A percentile compares a stretch with the other conserved stretches of the same genome.
phyloP scores from a whole-genome alignment of 2,888 invertebrate genomes.

The Melieria picta region DNA sequence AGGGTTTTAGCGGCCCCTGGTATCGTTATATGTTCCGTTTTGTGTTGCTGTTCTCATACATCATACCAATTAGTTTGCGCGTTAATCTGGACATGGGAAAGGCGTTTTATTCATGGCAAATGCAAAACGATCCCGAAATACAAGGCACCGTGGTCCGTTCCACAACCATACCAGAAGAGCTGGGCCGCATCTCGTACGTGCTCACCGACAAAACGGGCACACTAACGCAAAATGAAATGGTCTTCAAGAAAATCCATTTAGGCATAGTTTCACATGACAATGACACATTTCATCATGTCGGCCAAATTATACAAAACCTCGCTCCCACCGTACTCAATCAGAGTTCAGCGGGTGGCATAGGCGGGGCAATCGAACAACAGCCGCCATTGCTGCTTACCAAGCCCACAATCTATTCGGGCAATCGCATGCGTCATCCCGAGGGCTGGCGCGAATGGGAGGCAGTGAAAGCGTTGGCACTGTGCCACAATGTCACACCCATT shows the following conservation, averaged over 20 bases:
- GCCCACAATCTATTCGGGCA: slow-evolving; percentile 53
- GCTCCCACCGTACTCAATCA: slow-evolving; percentile 51
- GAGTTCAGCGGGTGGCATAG: slow-evolving; percentile 20
- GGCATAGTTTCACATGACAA: slow-evolving; percentile 93
- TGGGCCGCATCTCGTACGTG: slow-evolving; percentile 96
- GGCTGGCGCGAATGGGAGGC: slow-evolving; percentile 85
- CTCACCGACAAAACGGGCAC: slow-evolving; percentile 99
- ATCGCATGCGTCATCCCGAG: slow-evolving; percentile 73
- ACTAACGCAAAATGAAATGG: slow-evolving; percentile 98
- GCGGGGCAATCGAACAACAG: slow-evolving; percentile 15
- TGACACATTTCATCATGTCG: slow-evolving; percentile 66
- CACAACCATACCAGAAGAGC: slow-evolving; percentile 98
- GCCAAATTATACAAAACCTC: slow-evolving; percentile 61
- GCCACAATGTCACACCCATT: slow-evolving; percentile 99
- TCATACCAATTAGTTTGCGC: slow-evolving; percentile 97
- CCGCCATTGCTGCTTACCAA: slow-evolving; percentile 10
- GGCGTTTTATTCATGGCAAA: slow-evolving; percentile 96
- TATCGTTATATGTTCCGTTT: slow-evolving; percentile 96
- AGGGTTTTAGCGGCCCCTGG: slow-evolving; percentile 97
- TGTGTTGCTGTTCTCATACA: slow-evolving; percentile 96
- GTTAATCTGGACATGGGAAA: slow-evolving; percentile 99
- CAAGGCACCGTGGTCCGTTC: slow-evolving; percentile 95
- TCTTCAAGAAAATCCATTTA: slow-evolving; percentile 93
- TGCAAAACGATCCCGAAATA: slow-evolving; percentile 92
- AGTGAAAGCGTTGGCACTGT: slow-evolving; percentile 93